Evolutionary conservation across 1,140 invertebrate species (phyloP), one percentile per base, ranked within the genome.

Genomic region (Propsilocerus akamusi): DNA sequence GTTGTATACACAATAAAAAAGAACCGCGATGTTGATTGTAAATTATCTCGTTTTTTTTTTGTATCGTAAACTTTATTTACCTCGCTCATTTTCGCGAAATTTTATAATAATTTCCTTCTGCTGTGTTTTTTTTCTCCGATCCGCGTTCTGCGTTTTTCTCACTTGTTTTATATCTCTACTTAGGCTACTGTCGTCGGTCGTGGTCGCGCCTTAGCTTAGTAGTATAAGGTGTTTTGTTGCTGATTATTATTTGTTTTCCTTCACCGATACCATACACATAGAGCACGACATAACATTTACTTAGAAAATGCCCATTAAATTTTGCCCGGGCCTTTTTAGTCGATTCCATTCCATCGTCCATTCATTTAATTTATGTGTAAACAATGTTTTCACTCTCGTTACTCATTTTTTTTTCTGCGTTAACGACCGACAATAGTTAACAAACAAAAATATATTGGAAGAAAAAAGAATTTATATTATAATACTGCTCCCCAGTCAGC

Each of bases 81-180:
- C 34, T 41, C 34, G 34, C 34, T 41, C 34, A 41, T 41, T 41
- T 41, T 41, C 34, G 34, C 34, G 34, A 41, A 41, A 17, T 17
- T 7, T 41, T 17, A n/a, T 30, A 30, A 10, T 4, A 10, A 12
- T 10, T 7, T 30, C 10, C 7, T 30, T 10, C 28, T 30, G 28
- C 14, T 30, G 14, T 30, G 14, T 30, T 30, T 12, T n/a, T 30
- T 30, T 30, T 30, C 28, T 30, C 28, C 11, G 10, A 30, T 30
- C 11, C 28, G 14, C 11, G 7, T 30, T 30, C 28, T 30, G 11
- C 28, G 11, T 30, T 30, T 3, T 30, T 10, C 28, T 7, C 11
- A 30, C 3, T 30, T 30, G 6, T 12, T 30, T 30, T 30, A n/a
- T 30, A 12, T 30, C 11, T 7, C 14, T 30, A 12, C 14, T 7